A percentile compares a stretch with the other conserved stretches of the same genome.
Conservation (phyloP, 2,113 vertebrate genomes). For the Xyrauchen texanus region DNA sequence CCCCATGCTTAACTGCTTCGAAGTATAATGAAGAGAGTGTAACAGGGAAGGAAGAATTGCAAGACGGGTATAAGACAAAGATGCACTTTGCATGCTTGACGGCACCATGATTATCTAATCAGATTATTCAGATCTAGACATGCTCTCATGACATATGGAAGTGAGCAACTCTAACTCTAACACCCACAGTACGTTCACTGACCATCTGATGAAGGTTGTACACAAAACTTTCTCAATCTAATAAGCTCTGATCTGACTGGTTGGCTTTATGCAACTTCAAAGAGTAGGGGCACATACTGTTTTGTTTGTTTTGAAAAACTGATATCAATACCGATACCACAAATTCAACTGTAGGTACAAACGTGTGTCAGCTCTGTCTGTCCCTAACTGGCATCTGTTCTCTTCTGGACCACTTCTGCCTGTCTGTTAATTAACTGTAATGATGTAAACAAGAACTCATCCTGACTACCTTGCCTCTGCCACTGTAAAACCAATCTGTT, state of each 20-base stretch:
- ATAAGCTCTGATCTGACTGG: too few species aligned
- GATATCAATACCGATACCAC: too few species aligned
- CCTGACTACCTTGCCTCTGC: conserved; percentile 52
- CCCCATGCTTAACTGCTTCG: conserved; percentile 59
- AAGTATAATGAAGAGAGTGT: conserved; percentile 39
- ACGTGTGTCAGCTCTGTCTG: conserved; percentile 51
- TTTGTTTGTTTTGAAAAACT: too few species aligned
- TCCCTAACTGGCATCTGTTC: conserved; percentile 24
- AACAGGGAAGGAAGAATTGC: conserved; percentile 35
- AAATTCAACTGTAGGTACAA: background rate
- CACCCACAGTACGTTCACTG: too few species aligned
- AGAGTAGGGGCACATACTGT: too few species aligned
- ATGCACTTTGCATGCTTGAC: conserved; percentile 14
- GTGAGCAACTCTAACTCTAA: conserved; percentile 19
- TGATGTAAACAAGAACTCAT: conserved; percentile 74
- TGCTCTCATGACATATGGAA: background rate
- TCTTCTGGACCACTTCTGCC: conserved; percentile 59
- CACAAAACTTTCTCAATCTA: too few species aligned
- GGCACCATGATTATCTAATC: conserved; percentile 40
- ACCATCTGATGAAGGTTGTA: too few species aligned
- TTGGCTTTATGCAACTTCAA: too few species aligned
- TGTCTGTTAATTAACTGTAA: conserved; percentile 68
- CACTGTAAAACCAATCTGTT: conserved; percentile 68
- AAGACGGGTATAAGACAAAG: conserved; percentile 18
- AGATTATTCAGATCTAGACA: conserved; percentile 31